Percentiles rank a stretch among this genome's conserved stretches.
Conservation (phyloP, 1,140 invertebrate species). For the Galendromus occidentalis region DNA sequence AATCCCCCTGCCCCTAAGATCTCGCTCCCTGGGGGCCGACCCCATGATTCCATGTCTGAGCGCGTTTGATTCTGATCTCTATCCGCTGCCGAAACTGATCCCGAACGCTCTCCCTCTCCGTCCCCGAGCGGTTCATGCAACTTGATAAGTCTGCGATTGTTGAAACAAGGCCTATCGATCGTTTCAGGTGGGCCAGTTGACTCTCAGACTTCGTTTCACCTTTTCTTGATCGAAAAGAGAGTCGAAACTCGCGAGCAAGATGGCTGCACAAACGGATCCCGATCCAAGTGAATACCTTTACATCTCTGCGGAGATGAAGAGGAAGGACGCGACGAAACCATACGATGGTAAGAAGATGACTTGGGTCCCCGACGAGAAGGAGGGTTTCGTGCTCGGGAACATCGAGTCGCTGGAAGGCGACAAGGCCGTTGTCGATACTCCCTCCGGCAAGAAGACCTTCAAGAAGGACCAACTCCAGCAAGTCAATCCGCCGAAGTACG, state of each 20-base stretch:
- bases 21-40: no score
- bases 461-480: constrained; percentile 76
- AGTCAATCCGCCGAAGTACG: constrained; percentile 96
- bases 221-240: constrained; percentile 1
- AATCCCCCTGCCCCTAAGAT: no score
- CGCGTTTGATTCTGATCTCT: no score
- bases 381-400: constrained; percentile 86
- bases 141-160: no score
- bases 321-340: constrained; percentile 86
- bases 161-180: background rate
- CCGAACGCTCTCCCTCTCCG: no score
- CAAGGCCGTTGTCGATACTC: constrained; percentile 66
- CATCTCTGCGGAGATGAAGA: constrained; percentile 82
- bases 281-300: constrained; percentile 84
- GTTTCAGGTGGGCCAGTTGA: constrained; percentile 7
- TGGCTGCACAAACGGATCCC: constrained; percentile 39
- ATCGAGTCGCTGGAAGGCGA: constrained; percentile 97
- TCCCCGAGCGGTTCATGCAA: no score
- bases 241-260: constrained; percentile 8
- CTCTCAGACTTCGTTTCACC: constrained; percentile 10
- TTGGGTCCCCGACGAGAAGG: constrained; percentile 95
- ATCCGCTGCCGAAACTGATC: no score
- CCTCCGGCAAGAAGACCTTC: constrained; percentile 55
- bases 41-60: no score
- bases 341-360: constrained; percentile 99